phyloP scores from a whole-genome alignment of 2,888 invertebrate species.

The Urechis unicinctus region DNA sequence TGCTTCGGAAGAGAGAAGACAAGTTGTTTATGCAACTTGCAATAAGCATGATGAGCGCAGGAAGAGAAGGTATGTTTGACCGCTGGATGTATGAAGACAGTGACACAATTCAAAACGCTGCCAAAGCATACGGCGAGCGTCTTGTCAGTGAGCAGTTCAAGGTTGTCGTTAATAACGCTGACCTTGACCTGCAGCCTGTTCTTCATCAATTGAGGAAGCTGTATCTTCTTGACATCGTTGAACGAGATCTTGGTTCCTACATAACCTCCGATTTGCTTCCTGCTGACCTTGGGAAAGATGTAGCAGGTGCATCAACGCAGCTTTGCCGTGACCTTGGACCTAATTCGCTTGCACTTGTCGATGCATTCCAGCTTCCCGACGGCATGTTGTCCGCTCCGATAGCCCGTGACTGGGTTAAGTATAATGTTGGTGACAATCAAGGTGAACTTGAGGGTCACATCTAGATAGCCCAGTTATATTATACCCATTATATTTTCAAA shows the following conservation, averaged over 20 bases:
- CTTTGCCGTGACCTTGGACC: constrained; percentile 20
- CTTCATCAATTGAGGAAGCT: constrained; percentile 21
- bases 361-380: constrained; percentile 23
- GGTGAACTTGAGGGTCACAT: constrained; percentile 27
- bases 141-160: constrained; percentile 22
- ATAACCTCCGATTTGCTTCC: constrained; percentile 15
- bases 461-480: too few relatives aligned
- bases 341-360: constrained; percentile 19
- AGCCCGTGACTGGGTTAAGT: too few relatives aligned
- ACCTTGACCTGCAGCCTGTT: constrained; percentile 15
- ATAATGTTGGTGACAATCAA: constrained; percentile 24
- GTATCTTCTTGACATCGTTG: constrained; percentile 20
- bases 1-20: constrained; percentile 19
- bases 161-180: constrained; percentile 12
- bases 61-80: too few relatives aligned
- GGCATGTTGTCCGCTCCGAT: too few relatives aligned
- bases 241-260: constrained; percentile 21
- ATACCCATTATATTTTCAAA: too few relatives aligned
- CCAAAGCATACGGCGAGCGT: constrained; percentile 21
- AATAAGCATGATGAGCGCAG: constrained; percentile 14
- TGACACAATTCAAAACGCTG: constrained; percentile 24
- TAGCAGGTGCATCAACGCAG: constrained; percentile 5
- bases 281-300: constrained; percentile 8
- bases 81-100: constrained; percentile 29
- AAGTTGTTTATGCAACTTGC: constrained; percentile 18